Evolutionary conservation across 1,140 invertebrate genomes (phyloP), one percentile per base, ranked within the genome.

Genomic region (Chymomyza costata): DNA sequence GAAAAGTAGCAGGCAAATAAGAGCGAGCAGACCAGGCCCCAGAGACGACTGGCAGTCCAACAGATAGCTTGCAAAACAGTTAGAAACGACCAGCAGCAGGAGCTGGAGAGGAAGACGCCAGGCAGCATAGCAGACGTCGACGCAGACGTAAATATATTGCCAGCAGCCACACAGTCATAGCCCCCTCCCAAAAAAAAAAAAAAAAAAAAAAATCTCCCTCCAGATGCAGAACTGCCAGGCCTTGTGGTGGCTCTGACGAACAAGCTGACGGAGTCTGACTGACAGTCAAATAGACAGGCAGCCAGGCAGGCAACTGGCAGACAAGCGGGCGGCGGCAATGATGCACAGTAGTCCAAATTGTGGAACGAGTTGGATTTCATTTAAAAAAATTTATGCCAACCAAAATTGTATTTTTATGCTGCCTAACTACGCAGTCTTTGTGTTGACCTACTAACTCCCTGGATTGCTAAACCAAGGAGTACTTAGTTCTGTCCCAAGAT

Each of bases 71-170:
- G 13, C 32, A 13, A 34, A 38, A 44, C 41, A 44, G 41, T 44
- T 44, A 44, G 41, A 25, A 47, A 32, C 18, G 19, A 19, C 45
- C 17, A 15, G 25, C 3, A 16, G 17, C 16, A 46, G 31, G 18
- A 32, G 32, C 15, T 21, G 11, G 10, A 15, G 39, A 47, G 45
- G 34, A 50, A 55, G 49, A 28, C 25, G 5, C 5, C 57, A 60
- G 56, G 40, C 30, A 56, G 25, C 41, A 28, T 46, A 54, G 70
- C 71, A 76, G 70, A 76, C 70, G 34, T 57, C 71, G 71, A 71
- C 53, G 70, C 70, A 76, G 70, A 76, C 71, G 66, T 76, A 67
- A 54, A 76, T 76, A 76, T 78, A 76, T 78, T 58, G 62, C 70
- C 52, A 46, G n/a, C 37, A 63, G 45, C 39, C 1, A 13, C 53